Conservation (phyloP, 2,797 vertebrate species). For the Melanogrammus aeglefinus region DNA sequence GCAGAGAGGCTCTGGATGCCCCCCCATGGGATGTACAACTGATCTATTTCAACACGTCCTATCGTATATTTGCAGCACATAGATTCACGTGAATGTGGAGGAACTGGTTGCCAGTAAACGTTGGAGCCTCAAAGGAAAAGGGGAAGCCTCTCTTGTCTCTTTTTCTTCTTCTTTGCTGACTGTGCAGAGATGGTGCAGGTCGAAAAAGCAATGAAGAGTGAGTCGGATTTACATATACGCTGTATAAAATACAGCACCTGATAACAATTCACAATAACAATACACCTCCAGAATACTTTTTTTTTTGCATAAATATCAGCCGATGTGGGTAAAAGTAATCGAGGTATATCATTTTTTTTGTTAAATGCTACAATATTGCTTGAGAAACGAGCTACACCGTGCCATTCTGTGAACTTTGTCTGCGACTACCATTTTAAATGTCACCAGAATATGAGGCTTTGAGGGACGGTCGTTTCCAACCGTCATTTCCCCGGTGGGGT, state of each 20-base stretch:
- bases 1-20: not conserved
- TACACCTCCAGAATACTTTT: no score
- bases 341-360: not conserved
- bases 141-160: not conserved
- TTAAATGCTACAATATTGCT: no score
- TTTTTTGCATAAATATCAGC: no score
- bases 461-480: conserved; percentile 50
- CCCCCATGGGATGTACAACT: not conserved
- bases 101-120: not conserved
- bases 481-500: conserved; percentile 64
- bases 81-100: not conserved
- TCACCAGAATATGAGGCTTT: conserved; percentile 29
- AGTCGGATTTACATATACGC: not conserved
- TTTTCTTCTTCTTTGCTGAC: not conserved
- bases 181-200: not conserved
- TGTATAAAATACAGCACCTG: not conserved
- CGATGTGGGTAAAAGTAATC: no score
- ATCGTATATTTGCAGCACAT: not conserved
- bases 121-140: not conserved
- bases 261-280: no score
- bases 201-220: not conserved
- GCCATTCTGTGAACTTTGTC: not conserved
- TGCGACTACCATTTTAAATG: conserved; percentile 24
- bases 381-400: not conserved
- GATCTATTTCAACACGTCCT: not conserved